These are phyloP conservation scores for Lepidonotus clava DNA, from an alignment of 2,888 invertebrate species.

Conservation along the genomic window DNA sequence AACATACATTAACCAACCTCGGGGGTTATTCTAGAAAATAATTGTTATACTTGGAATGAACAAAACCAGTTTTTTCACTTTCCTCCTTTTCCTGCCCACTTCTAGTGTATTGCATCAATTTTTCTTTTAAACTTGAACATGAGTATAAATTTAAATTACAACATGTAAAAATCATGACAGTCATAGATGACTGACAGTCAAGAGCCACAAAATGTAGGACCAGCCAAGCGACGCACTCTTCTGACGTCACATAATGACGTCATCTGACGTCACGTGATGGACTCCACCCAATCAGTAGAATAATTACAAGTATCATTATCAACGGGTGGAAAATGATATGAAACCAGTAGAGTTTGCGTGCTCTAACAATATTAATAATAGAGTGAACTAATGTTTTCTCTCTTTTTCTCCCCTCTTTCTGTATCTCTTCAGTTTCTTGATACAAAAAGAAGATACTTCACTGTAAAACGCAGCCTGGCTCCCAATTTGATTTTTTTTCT, in stretches of 20 bases:
- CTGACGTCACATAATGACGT: not conserved
- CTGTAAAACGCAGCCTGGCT: not conserved
- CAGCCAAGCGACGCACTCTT: slow-evolving; percentile 11
- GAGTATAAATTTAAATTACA: slow-evolving; percentile 40
- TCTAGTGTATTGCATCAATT: slow-evolving; percentile 13
- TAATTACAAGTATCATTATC: not conserved
- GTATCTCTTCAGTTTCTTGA: not conserved
- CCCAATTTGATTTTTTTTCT: too few relatives aligned
- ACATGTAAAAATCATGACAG: slow-evolving; percentile 6
- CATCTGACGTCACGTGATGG: not conserved
- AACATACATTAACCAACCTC: not conserved
- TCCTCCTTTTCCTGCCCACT: not conserved
- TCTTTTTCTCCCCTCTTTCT: not conserved
- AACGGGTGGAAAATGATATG: slow-evolving; percentile 31
- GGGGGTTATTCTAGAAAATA: slow-evolving; percentile 1
- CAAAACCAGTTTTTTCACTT: too few relatives aligned
- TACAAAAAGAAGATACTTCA: slow-evolving; percentile 1
- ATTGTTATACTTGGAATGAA: slow-evolving; percentile 28
- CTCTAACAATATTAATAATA: too few relatives aligned
- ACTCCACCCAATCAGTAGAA: not conserved
- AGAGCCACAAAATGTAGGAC: slow-evolving; percentile 17
- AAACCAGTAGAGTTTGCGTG: not conserved
- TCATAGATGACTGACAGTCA: not conserved
- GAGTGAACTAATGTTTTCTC: not conserved
- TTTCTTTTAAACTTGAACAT: slow-evolving; percentile 17